Base-by-base conservation (phyloP, 2,888 invertebrate species). In the Caenorhabditis afra region DNA sequence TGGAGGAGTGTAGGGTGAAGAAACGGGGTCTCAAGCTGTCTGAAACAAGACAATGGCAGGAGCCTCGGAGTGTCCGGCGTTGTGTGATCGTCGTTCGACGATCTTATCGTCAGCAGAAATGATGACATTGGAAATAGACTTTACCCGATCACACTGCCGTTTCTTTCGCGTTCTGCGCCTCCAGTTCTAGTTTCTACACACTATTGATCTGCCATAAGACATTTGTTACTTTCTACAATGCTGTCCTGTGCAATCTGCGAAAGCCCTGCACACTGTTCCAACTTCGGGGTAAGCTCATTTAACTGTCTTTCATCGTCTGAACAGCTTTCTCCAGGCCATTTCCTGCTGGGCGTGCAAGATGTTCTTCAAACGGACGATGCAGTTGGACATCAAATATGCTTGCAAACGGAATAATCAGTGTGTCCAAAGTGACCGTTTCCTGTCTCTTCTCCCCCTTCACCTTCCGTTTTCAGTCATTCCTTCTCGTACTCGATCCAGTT, bases 341-440 rank as follows among this genome's bases (percentile, higher is more conserved):
- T 55, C 70, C 1, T 71, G 70, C 22, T 61, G 62, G 29, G 70
- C 70, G 11, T 71, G 70, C 37, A 71, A 71, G 37, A 71, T 71
- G 70, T 71, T 71, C 49, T 71, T 71, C 55, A 35, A 55, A 3
- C 7, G 70, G 16, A 62, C 70, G 0, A 62, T 71, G 62, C 22
- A 49, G 7, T 47, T 62, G 14, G 55, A 62, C 16, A 47, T 71
- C 5, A 45, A 62, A 18, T 71, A 71, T 37, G 14, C 7, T 1
- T 71, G 70, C 18, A 16, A 52, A 47, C 23, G 62, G 35, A 37
- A 62, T 10, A 61, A 62, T 49, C 55, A 62, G 49, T 71, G 62
- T 41, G 59, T 61, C 41, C 45, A 70, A 37, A 52, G 70, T 70
- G n/a, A 47, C 53, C 47, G 5, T 49, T 11, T 11, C 41, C 10